Conservation (phyloP, 30 jellyfish, hydroid and myxozoan genomes). For the Nemopilema nomurai region DNA sequence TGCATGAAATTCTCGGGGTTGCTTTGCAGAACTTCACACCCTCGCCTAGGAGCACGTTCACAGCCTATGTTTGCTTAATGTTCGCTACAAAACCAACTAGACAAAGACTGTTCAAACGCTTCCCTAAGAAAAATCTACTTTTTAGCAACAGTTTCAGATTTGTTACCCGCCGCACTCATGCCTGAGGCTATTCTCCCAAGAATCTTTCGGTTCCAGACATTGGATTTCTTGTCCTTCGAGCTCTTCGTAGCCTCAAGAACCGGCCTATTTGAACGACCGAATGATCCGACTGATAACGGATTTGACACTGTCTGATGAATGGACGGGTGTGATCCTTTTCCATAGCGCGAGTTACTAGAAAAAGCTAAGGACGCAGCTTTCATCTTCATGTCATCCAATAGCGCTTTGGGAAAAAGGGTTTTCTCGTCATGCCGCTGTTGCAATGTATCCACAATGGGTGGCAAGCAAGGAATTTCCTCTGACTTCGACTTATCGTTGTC, state of each 20-base stretch:
- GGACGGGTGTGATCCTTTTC: slow-evolving; percentile 40
- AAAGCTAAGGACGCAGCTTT: slow-evolving; percentile 69
- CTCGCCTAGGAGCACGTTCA: too few relatives aligned
- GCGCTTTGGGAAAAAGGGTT: slow-evolving; percentile 80
- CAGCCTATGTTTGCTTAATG: too few relatives aligned
- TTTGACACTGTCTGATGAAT: slow-evolving; percentile 14
- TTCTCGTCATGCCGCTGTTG: slow-evolving; percentile 79
- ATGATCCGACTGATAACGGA: slow-evolving; percentile 20
- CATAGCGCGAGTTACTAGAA: slow-evolving; percentile 43
- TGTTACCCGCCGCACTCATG: not conserved
- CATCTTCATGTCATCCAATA: slow-evolving; percentile 81
- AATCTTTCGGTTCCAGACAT: slow-evolving; percentile 54
- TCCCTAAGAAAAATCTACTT: not conserved
- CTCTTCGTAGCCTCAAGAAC: slow-evolving; percentile 10
- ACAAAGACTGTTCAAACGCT: too few relatives aligned
- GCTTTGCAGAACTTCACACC: too few relatives aligned
- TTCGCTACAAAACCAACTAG: too few relatives aligned
- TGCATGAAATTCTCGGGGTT: too few relatives aligned
- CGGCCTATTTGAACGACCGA: slow-evolving; percentile 30
- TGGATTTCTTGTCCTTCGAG: slow-evolving; percentile 44
- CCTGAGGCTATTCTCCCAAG: slow-evolving; percentile 46
- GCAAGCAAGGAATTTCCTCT: slow-evolving; percentile 60
- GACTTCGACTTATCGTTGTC: slow-evolving; percentile 23
- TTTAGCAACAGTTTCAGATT: not conserved
- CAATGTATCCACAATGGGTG: slow-evolving; percentile 65